These are phyloP conservation scores for Eptatretus burgeri DNA, from an alignment of 2,113 vertebrate species.

Conservation along the genomic window DNA sequence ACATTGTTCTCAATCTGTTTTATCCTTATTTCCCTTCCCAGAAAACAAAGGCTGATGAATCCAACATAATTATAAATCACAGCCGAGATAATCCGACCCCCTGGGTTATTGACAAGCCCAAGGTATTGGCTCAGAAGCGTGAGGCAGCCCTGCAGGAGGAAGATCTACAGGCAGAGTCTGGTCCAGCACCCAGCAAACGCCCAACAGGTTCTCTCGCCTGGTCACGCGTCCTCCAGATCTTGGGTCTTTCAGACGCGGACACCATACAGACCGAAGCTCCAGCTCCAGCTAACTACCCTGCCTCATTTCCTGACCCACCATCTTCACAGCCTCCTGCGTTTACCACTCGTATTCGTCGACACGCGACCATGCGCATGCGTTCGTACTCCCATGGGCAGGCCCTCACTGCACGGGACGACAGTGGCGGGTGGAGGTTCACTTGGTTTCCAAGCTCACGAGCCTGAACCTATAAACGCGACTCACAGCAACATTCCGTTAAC, in stretches of 20 bases:
- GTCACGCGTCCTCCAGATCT: conserved; percentile 1
- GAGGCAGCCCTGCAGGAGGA: no score
- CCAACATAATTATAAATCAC: no score
- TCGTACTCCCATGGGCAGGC: not conserved
- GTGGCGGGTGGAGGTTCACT: conserved; percentile 2
- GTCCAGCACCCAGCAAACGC: no score
- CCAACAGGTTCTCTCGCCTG: not conserved
- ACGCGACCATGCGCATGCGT: not conserved
- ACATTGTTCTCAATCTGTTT: no score
- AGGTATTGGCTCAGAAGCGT: no score
- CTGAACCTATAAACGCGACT: not conserved
- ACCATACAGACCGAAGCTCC: not conserved
- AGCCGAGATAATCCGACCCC: no score
- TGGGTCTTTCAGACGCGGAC: not conserved
- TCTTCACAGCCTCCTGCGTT: not conserved
- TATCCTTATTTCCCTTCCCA: no score
- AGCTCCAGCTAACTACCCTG: not conserved
- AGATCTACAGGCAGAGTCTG: no score
- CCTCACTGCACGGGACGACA: not conserved
- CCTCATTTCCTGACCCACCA: not conserved
- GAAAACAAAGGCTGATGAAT: no score
- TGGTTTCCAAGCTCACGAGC: not conserved
- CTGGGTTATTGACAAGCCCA: no score
- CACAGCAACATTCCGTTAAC: no score
- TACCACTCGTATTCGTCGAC: not conserved